These are phyloP conservation scores for Calidris pygmaea DNA, from an alignment of 2,113 vertebrate genomes.

Conservation along the genomic window DNA sequence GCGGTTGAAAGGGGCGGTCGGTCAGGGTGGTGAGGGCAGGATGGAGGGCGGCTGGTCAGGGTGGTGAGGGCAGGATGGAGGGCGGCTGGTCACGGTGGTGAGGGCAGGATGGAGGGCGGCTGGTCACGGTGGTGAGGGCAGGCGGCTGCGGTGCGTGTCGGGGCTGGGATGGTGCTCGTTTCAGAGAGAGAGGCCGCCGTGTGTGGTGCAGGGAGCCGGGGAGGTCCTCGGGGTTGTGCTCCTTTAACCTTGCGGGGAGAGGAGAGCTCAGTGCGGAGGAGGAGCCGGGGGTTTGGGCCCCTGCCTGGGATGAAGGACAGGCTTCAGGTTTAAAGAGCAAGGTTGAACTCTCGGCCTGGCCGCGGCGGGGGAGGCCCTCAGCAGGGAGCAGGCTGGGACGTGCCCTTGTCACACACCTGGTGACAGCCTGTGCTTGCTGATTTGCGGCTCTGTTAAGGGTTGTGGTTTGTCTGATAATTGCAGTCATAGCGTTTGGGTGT, in stretches of 20 bases:
- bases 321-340: accelerated
- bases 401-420: accelerated
- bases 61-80: background rate
- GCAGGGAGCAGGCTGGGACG: accelerated
- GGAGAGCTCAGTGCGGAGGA: too few relatives aligned
- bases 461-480: too few relatives aligned
- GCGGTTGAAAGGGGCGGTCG: accelerated
- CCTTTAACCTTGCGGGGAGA: accelerated
- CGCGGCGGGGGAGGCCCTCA: background rate
- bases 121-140: background rate
- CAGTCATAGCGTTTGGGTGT: accelerated
- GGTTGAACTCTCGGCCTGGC: background rate
- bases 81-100: too few relatives aligned
- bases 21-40: background rate
- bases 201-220: background rate
- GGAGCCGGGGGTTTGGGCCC: accelerated
- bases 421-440: background rate
- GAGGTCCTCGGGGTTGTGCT: accelerated
- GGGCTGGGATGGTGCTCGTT: background rate
- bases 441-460: too few relatives aligned
- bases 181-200: accelerated
- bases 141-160: background rate
- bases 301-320: accelerated
- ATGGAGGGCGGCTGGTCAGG: background rate
- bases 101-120: background rate